These are phyloP conservation scores for Ectobius pallidus DNA, from an alignment of 2,888 invertebrate genomes.

Conservation along the genomic window DNA sequence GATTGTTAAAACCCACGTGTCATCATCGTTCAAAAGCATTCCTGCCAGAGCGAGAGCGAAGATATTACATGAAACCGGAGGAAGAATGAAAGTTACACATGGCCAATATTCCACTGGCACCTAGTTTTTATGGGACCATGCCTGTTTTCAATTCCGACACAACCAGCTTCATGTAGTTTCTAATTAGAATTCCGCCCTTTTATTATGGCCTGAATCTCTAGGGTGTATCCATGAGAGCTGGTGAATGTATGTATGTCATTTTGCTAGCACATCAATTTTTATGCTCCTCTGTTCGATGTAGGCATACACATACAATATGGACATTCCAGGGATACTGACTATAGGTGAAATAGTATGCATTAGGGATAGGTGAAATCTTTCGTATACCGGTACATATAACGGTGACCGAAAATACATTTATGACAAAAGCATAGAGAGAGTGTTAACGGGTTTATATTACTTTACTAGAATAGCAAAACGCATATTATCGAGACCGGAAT, in stretches of 20 bases:
- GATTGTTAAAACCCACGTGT: too few species aligned
- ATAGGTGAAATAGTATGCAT: too few species aligned
- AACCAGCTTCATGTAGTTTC: conserved; percentile 24
- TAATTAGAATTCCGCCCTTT: conserved; percentile 34
- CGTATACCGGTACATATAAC: background rate
- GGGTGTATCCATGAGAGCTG: conserved; percentile 30
- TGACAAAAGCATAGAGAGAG: background rate
- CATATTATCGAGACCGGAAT: too few species aligned
- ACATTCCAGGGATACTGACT: too few species aligned
- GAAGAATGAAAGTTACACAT: background rate
- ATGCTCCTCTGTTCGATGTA: background rate
- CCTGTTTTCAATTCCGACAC: conserved; percentile 8
- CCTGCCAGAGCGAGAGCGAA: background rate
- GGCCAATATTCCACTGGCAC: background rate
- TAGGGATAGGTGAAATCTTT: background rate
- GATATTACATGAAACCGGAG: background rate
- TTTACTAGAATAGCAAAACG: too few species aligned
- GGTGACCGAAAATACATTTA: background rate
- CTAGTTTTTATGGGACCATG: conserved; percentile 1
- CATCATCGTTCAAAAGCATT: background rate
- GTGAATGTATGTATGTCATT: conserved; percentile 14
- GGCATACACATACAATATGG: background rate
- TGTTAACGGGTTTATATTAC: background rate
- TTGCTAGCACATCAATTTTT: conserved; percentile 13
- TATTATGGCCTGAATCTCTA: conserved; percentile 25